A percentile compares a stretch with the other conserved stretches of the same genome.
These are phyloP conservation scores for Podargus strigoides DNA, from an alignment of 2,797 vertebrate genomes.

Conservation along the genomic window DNA sequence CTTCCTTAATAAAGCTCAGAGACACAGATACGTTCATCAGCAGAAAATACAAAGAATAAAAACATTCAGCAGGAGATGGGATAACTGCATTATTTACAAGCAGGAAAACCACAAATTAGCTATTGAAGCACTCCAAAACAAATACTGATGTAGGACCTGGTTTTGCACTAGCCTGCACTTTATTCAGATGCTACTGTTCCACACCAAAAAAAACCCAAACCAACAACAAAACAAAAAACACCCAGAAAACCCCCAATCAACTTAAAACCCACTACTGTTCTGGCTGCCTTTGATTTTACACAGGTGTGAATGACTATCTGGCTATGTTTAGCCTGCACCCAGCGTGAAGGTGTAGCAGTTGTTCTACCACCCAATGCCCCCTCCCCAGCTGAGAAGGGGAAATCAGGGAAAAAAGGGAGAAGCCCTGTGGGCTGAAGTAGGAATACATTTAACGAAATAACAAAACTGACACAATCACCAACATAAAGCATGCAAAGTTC, in stretches of 20 bases:
- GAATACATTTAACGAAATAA: too few species aligned
- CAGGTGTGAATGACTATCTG: neutral
- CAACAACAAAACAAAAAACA: too few species aligned
- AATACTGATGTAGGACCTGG: neutral
- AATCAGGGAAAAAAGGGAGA: too few species aligned
- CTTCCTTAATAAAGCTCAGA: neutral
- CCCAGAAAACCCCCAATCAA: too few species aligned
- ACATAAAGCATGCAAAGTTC: too few species aligned
- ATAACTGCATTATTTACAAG: slow-evolving; percentile 42
- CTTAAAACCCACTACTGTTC: neutral
- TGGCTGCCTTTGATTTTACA: neutral
- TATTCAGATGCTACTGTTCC: neutral
- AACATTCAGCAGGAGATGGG: neutral
- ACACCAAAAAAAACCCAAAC: neutral
- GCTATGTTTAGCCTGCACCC: too few species aligned
- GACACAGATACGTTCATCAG: neutral
- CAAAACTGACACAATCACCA: too few species aligned
- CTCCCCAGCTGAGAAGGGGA: too few species aligned
- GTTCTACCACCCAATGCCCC: too few species aligned
- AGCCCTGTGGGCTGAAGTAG: too few species aligned
- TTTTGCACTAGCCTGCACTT: slow-evolving; percentile 1
- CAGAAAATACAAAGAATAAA: neutral
- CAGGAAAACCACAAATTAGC: slow-evolving; percentile 37
- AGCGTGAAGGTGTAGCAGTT: too few species aligned
- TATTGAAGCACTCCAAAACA: slow-evolving; percentile 23